Percentiles rank a stretch among this genome's conserved stretches.
Conservation (phyloP, 1,140 invertebrate genomes). For the Lysiphlebus fabarum region DNA sequence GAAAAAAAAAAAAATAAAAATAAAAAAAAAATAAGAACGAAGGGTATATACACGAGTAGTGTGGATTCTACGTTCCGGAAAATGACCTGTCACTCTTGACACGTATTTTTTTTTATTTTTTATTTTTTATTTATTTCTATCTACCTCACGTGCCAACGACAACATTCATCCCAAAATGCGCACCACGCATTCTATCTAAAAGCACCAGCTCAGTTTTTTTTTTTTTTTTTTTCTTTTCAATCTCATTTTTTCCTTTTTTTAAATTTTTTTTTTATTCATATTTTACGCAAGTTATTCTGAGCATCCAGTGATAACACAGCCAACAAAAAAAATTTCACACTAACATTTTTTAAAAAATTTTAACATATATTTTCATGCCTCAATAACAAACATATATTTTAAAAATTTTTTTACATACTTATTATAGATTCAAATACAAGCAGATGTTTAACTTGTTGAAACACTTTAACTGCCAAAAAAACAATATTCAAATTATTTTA, state of each 20-base stretch:
- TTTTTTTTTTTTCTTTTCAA: neutral
- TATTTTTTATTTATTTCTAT: neutral
- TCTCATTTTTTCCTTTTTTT: conserved; percentile 8
- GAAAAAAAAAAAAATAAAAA: neutral
- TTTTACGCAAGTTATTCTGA: conserved; percentile 12
- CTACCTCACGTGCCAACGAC: neutral
- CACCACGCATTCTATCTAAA: too few species aligned
- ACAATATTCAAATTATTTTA: too few species aligned
- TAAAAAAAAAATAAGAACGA: neutral
- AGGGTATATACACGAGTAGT: conserved; percentile 7
- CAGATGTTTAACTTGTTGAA: conserved; percentile 8
- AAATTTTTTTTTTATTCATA: conserved; percentile 10
- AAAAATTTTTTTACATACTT: too few species aligned
- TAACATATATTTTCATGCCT: neutral
- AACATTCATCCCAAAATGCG: too few species aligned
- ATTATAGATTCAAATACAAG: neutral
- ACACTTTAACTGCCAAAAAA: too few species aligned
- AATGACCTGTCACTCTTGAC: conserved; percentile 31
- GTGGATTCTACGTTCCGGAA: conserved; percentile 27
- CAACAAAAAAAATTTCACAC: neutral
- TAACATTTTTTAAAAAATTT: too few species aligned
- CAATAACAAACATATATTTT: neutral
- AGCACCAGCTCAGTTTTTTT: too few species aligned
- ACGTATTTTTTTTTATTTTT: conserved; percentile 12
- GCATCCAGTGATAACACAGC: conserved; percentile 19